Evolutionary conservation across 2,888 invertebrate genomes (phyloP).

Genomic region (Lepidonotus clava): DNA sequence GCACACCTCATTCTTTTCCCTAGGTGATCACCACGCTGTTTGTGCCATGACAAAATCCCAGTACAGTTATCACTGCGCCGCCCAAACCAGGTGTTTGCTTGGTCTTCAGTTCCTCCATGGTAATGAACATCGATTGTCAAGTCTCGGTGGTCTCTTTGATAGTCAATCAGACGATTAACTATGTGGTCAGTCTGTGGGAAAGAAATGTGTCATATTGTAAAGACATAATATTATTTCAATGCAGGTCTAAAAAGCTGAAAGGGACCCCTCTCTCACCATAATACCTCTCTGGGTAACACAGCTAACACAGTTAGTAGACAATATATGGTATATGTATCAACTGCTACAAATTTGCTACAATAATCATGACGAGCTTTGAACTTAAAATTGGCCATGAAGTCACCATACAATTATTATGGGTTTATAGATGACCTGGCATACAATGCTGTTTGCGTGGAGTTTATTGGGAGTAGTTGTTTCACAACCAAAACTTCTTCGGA

Average conservation of each 20-base stretch:
- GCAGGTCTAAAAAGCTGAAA: no score
- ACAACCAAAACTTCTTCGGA: not conserved
- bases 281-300: no score
- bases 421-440: not conserved
- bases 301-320: no score
- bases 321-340: no score
- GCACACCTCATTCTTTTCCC: conserved; percentile 67
- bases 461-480: not conserved
- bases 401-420: not conserved
- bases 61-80: conserved; percentile 59
- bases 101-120: conserved; percentile 63
- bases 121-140: conserved; percentile 65
- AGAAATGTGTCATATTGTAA: no score
- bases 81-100: conserved; percentile 68
- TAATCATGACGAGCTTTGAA: no score
- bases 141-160: conserved; percentile 53
- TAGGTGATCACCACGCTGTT: conserved; percentile 64
- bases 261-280: no score
- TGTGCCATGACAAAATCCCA: conserved; percentile 58
- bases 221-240: no score
- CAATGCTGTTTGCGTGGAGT: not conserved
- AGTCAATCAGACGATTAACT: conserved; percentile 61
- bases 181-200: conserved; percentile 68
- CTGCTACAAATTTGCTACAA: no score
- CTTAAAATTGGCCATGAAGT: no score